Conservation (phyloP, 1,140 invertebrate species). For the Plodia interpunctella region DNA sequence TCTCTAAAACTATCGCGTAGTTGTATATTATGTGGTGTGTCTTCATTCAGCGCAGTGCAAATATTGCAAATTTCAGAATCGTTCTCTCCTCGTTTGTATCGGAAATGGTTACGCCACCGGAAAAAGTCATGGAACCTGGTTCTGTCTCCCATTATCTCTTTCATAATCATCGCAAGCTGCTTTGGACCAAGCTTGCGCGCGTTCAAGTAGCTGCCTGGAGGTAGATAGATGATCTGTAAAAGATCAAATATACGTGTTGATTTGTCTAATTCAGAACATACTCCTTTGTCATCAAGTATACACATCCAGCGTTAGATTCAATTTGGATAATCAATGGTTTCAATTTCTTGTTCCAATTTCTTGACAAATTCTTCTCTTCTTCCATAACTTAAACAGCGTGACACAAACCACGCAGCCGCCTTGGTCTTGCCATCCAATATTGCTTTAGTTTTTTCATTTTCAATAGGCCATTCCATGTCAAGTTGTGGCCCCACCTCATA, state of each 20-base stretch:
- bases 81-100: too few relatives aligned
- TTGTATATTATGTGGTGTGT: neutral
- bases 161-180: conserved; percentile 27
- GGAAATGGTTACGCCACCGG: too few relatives aligned
- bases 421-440: conserved; percentile 48
- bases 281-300: too few relatives aligned
- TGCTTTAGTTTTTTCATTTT: conserved; percentile 22
- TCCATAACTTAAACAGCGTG: conserved; percentile 77
- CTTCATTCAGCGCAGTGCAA: conserved; percentile 16
- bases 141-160: conserved; percentile 26
- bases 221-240: conserved; percentile 47
- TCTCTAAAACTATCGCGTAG: conserved; percentile 4
- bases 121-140: neutral
- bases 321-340: conserved; percentile 60
- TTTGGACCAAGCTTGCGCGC: conserved; percentile 18
- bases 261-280: too few relatives aligned
- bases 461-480: conserved; percentile 39
- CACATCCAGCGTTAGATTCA: conserved; percentile 73
- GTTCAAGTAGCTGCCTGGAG: conserved; percentile 36
- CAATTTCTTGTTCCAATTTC: conserved; percentile 75
- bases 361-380: conserved; percentile 75
- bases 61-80: conserved; percentile 15
- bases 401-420: conserved; percentile 78
- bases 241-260: too few relatives aligned
- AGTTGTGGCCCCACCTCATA: conserved; percentile 44